Base-by-base conservation (phyloP, 2,888 invertebrate genomes). In the Cerastoderma edule region DNA sequence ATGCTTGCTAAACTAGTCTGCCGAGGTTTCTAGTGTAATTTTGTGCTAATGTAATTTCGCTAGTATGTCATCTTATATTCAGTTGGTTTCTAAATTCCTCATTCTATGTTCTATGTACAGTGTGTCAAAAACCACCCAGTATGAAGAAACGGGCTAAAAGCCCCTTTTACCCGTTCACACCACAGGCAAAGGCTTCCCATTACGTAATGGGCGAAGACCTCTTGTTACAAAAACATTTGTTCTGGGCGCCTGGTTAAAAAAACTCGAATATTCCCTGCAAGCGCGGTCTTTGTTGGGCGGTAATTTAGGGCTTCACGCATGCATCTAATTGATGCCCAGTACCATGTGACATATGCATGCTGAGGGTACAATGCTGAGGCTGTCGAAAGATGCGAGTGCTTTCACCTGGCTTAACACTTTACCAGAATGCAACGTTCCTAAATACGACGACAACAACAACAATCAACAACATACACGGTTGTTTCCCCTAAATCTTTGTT, bases 151-250 rank as follows among this genome's bases (percentile, higher is more conserved):
- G 39, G 16, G 39, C 32, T 56, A 56, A 56, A 56, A 56, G 56
- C 56, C 56, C n/a, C n/a, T n/a, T 56, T 56, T 28, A 24, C 27
- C 5, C 28, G 27, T 56, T 56, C 28, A 56, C 27, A 30, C 27
- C n/a, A n/a, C 56, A 56, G 24, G 60, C 22, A 22, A 22, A 19
- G 39, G 22, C 16, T 16, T 39, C 60, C n/a, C n/a, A n/a, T 39
- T 39, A 33, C 60, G 60, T 60, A 60, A 60, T 39, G n/a, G 33
- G 39, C 39, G 39, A 35, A 24, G 24, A n/a, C 60, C 35, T 56
- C 60, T 60, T 60, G 39, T 60, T 60, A 60, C 35, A 60, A 60
- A 39, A 39, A 22, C 60, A 60, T 60, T 60, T 60, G 60, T 60
- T 60, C 60, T 32, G 13, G 24, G 16, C 39, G 8, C 39, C 16